Evolutionary conservation across 2,888 invertebrate species (phyloP).

Genomic region (Poecilobothrus nobilitatus): DNA sequence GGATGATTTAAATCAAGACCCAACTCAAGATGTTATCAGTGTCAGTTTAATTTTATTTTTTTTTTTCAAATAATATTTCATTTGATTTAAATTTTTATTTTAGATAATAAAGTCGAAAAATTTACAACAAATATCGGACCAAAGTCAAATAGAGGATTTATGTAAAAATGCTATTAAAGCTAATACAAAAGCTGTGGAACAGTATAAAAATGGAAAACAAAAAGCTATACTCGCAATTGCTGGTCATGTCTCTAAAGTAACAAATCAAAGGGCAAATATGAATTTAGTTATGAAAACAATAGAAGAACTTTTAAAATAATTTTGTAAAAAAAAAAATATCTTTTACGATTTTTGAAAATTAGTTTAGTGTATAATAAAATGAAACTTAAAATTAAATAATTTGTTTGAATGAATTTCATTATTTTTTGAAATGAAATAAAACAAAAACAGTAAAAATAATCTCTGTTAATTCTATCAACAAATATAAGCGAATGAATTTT

Average conservation of each 20-base stretch:
- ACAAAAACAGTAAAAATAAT: too few species aligned
- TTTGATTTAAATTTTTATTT: slow-evolving; percentile 33
- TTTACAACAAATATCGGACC: slow-evolving; percentile 57
- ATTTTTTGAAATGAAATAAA: too few species aligned
- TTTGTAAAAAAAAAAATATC: too few species aligned
- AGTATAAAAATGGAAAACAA: slow-evolving; percentile 60
- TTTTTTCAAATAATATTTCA: background rate
- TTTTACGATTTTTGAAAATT: slow-evolving; percentile 10
- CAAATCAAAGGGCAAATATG: slow-evolving; percentile 61
- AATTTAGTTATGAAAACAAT: slow-evolving; percentile 51
- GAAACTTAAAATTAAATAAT: too few species aligned
- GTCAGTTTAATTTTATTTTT: slow-evolving; percentile 27
- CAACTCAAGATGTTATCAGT: slow-evolving; percentile 38
- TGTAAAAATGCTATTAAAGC: slow-evolving; percentile 55
- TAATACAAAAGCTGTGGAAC: slow-evolving; percentile 57
- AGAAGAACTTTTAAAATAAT: slow-evolving; percentile 52
- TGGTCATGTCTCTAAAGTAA: slow-evolving; percentile 52
- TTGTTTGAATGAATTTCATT: too few species aligned
- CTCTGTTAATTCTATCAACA: background rate
- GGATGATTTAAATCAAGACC: slow-evolving; percentile 43
- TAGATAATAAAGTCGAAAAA: slow-evolving; percentile 54
- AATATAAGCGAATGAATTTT: background rate
- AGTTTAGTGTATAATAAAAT: too few species aligned
- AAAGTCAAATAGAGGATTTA: slow-evolving; percentile 49
- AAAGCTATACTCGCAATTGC: slow-evolving; percentile 60